Evolutionary conservation across 2,888 invertebrate species (phyloP).

Genomic region (Crematogaster levior): DNA sequence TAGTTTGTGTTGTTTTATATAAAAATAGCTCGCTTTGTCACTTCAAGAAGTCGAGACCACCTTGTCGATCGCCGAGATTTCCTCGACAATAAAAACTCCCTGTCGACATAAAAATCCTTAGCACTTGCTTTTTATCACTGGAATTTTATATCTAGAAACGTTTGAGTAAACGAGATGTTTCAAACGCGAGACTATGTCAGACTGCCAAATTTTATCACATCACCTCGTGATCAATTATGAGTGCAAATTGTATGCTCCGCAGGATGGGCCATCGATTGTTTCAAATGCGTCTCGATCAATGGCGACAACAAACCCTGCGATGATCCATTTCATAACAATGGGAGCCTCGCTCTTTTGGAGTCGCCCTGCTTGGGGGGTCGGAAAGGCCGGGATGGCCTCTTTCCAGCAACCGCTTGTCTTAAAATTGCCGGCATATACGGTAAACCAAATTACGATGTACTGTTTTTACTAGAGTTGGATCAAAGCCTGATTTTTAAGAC

Average conservation of each 20-base stretch:
- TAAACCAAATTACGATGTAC: conserved; percentile 84
- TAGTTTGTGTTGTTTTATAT: conserved; percentile 17
- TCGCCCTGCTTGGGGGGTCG: conserved; percentile 97
- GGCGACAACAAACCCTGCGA: conserved; percentile 95
- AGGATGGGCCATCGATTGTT: conserved; percentile 93
- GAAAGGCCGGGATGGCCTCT: conserved; percentile 96
- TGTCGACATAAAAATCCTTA: not conserved
- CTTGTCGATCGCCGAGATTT: not conserved
- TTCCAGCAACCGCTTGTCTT: conserved; percentile 98
- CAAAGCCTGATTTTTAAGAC: too few relatives aligned
- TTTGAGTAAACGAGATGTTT: not conserved
- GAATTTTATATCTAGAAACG: not conserved
- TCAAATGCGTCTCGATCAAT: conserved; percentile 98
- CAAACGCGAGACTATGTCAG: not conserved
- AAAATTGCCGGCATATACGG: conserved; percentile 97
- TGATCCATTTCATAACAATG: conserved; percentile 98
- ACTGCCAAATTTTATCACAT: not conserved
- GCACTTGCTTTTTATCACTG: not conserved
- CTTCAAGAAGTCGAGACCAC: not conserved
- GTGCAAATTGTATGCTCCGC: not conserved
- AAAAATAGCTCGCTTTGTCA: conserved; percentile 30
- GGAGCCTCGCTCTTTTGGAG: conserved; percentile 93
- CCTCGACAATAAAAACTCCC: not conserved
- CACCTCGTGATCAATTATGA: not conserved
- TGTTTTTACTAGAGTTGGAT: not conserved